Evolutionary conservation across 1,140 invertebrate genomes (phyloP).

Genomic region (Lordiphosa clarofinis): DNA sequence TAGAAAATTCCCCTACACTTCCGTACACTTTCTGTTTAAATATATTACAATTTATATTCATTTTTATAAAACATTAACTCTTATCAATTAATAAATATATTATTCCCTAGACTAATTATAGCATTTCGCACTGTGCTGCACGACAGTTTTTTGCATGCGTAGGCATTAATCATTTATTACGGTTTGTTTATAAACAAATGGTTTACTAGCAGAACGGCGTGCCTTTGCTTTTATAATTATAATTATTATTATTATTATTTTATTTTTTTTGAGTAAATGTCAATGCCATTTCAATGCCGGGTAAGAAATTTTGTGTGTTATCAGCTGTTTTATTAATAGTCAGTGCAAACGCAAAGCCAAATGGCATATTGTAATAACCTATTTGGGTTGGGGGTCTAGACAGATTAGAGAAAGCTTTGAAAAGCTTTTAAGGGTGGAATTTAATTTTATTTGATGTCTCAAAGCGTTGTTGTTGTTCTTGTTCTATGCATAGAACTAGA

Average conservation of each 20-base stretch:
- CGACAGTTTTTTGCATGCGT: neutral
- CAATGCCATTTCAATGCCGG: slow-evolving; percentile 35
- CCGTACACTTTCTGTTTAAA: slow-evolving; percentile 8
- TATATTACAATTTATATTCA: neutral
- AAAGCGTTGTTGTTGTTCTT: no score
- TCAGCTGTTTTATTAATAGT: slow-evolving; percentile 25
- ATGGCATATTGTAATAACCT: no score
- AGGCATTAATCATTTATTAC: slow-evolving; percentile 1
- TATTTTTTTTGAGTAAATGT: slow-evolving; percentile 24
- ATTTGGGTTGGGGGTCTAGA: no score
- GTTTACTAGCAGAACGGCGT: slow-evolving; percentile 31
- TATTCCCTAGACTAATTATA: slow-evolving; percentile 35
- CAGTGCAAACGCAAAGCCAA: no score
- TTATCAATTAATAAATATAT: slow-evolving; percentile 44
- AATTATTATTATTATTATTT: slow-evolving; percentile 1
- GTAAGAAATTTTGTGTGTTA: slow-evolving; percentile 21
- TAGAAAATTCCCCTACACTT: slow-evolving; percentile 5
- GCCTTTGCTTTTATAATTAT: slow-evolving; percentile 8
- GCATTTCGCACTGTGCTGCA: slow-evolving; percentile 27
- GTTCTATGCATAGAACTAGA: no score
- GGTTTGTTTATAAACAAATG: slow-evolving; percentile 19
- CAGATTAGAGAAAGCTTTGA: no score
- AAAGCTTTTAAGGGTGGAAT: slow-evolving; percentile 1
- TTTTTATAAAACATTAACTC: slow-evolving; percentile 1
- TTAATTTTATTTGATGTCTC: no score